Conservation (phyloP, 2,113 vertebrate genomes). For the Strix aluco region DNA sequence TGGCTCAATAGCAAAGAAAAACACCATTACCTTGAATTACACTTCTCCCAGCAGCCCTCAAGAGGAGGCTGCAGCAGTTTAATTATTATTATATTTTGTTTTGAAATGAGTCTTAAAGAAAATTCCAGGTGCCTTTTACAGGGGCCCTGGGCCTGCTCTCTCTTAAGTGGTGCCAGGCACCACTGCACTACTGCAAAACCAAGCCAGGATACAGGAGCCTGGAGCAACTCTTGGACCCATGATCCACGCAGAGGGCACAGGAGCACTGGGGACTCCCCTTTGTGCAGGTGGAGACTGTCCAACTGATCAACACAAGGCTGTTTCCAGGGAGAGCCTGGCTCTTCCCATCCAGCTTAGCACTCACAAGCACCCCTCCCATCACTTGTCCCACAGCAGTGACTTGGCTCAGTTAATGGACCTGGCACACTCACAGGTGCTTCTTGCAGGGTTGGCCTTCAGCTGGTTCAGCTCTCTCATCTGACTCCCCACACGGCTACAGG, state of each 20-base stretch:
- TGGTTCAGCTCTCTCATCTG: not conserved
- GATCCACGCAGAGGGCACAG: no score
- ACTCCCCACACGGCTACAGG: not conserved
- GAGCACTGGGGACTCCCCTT: not conserved
- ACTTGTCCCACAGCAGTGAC: not conserved
- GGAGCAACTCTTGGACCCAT: not conserved
- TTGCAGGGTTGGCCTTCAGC: not conserved
- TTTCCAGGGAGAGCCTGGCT: not conserved
- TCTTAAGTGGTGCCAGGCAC: not conserved
- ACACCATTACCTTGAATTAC: not conserved
- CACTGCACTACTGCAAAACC: not conserved
- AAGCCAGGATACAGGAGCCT: not conserved
- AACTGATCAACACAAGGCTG: not conserved
- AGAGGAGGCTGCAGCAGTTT: not conserved
- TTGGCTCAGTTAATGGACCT: not conserved
- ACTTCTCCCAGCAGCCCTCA: not conserved
- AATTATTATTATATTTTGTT: not conserved
- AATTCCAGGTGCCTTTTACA: not conserved
- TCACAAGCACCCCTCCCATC: not conserved
- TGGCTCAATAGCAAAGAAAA: not conserved
- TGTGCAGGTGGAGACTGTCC: not conserved
- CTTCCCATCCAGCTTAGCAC: not conserved
- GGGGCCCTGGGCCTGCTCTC: not conserved
- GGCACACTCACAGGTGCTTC: not conserved
- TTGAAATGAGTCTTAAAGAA: not conserved